A percentile compares a stretch with the other conserved stretches of the same genome.
Conservation (phyloP, 2,113 vertebrate species). For the Atherinomorus stipes region DNA sequence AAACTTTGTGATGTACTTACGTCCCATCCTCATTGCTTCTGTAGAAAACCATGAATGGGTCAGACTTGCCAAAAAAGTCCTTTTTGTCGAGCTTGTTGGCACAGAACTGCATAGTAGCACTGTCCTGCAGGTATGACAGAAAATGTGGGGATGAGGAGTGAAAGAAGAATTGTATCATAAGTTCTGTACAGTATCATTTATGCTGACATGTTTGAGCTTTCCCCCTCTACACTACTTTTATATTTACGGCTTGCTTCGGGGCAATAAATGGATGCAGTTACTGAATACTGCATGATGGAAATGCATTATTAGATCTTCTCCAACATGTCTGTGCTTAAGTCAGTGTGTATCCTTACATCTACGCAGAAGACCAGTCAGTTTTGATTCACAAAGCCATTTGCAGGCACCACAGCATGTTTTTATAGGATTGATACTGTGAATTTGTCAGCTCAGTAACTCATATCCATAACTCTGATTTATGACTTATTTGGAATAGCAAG, state of each 20-base stretch:
- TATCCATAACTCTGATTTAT: no score
- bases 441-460: background rate
- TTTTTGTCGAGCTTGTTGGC: slow-evolving; percentile 96
- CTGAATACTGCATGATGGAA: slow-evolving; percentile 36
- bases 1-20: slow-evolving; percentile 78
- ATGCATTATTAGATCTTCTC: background rate
- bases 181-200: slow-evolving; percentile 21
- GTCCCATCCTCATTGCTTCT: slow-evolving; percentile 94
- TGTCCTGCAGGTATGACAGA: slow-evolving; percentile 79
- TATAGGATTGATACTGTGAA: background rate
- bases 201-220: slow-evolving; percentile 14
- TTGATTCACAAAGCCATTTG: background rate
- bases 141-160: background rate
- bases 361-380: background rate
- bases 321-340: background rate
- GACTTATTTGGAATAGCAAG: no score
- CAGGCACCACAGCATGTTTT: background rate
- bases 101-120: slow-evolving; percentile 93
- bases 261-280: slow-evolving; percentile 34
- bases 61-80: slow-evolving; percentile 93
- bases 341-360: background rate
- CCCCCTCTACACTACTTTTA: slow-evolving; percentile 15
- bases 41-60: slow-evolving; percentile 94
- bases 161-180: background rate
- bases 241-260: slow-evolving; percentile 9